Conservation (phyloP, 2,113 vertebrate species). For the Macquaria ambigua region DNA sequence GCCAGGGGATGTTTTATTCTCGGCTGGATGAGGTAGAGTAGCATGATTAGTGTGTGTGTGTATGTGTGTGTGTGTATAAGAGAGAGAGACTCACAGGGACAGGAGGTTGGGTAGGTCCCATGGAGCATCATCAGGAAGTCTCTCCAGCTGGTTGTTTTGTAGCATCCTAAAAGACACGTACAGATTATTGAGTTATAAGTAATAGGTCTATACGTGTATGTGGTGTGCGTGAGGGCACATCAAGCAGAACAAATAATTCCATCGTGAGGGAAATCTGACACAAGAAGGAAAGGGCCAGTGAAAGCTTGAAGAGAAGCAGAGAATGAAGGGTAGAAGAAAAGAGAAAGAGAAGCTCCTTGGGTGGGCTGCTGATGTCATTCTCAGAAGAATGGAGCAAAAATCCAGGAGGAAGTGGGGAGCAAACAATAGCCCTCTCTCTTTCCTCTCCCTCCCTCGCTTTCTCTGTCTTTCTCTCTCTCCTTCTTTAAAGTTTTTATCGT, state of each 20-base stretch:
- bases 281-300: slow-evolving; percentile 68
- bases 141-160: slow-evolving; percentile 93
- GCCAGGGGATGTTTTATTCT: slow-evolving; percentile 54
- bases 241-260: slow-evolving; percentile 69
- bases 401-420: slow-evolving; percentile 75
- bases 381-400: slow-evolving; percentile 79
- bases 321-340: slow-evolving; percentile 64
- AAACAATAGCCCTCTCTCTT: slow-evolving; percentile 78
- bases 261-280: slow-evolving; percentile 76
- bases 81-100: slow-evolving; percentile 91
- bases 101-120: slow-evolving; percentile 94
- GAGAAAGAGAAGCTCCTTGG: slow-evolving; percentile 80
- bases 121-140: slow-evolving; percentile 90
- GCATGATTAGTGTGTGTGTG: slow-evolving; percentile 42
- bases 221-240: slow-evolving; percentile 51
- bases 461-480: slow-evolving; percentile 39
- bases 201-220: slow-evolving; percentile 19
- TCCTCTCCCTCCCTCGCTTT: slow-evolving; percentile 41
- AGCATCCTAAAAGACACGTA: slow-evolving; percentile 89
- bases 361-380: slow-evolving; percentile 87
- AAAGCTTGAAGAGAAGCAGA: slow-evolving; percentile 72
- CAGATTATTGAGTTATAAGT: slow-evolving; percentile 8
- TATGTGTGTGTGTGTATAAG: not conserved
- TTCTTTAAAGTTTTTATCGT: slow-evolving; percentile 64
- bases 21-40: slow-evolving; percentile 45